Base-by-base conservation (phyloP, 1,140 invertebrate species). In the Anagrus nilaparvatae region DNA sequence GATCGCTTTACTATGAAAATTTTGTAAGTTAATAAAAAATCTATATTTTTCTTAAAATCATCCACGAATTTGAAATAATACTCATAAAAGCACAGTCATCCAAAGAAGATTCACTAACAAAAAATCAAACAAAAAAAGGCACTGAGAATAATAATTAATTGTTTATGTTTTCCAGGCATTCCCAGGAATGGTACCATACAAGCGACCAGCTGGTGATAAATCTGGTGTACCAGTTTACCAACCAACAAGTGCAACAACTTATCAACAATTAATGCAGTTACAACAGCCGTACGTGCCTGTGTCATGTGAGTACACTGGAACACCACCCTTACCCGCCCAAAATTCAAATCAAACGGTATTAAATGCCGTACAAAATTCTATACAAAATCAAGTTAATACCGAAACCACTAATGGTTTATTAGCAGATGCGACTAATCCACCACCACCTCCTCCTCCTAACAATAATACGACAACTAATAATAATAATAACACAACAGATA, bases 201-300 rank as follows among this genome's bases (percentile, higher is more conserved):
- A 91, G 71, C 83, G 92, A 72, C 81, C 90, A 59, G 85, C 89
- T 55, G 88, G 87, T 37, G 89, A 93, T 69, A 96, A 96, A 71
- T 90, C 87, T 61, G 91, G 90, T 53, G 78, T 95, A 64, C 90
- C 91, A 52, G 86, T 96, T 54, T 97, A 94, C 74, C 90, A 94
- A 70, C 89, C 88, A 54, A 78, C 76, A 61, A 63, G 64, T 43
- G 82, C 81, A 57, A 85, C 84, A 53, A 86, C 87, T 56, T 94
- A 94, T 73, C 90, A 95, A 70, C 89, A 89, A 72, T 76, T 94
- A 68, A 92, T 95, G 87, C 88, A 89, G 74, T 73, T 89, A 52
- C 85, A 88, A 73, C 88, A 93, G 79, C 87, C 87, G 59, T 87
- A 85, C 75, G 82, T 87, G 75, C 83, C 84, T 77, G 82, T 87